phyloP scores from a whole-genome alignment of 2,113 vertebrate species.

The Meriones unguiculatus region DNA sequence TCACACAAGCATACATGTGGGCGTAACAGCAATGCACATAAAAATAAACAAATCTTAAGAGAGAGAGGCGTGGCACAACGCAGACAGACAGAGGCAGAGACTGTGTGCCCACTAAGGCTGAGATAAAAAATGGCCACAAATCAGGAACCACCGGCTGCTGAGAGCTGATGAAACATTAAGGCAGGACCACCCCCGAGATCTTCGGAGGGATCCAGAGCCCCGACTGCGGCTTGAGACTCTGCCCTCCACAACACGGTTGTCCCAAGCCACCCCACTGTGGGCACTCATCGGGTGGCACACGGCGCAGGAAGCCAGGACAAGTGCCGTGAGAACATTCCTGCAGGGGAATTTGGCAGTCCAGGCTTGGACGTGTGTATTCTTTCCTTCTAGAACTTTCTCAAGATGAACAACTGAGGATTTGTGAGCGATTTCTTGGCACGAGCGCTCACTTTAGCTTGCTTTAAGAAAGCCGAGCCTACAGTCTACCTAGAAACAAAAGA shows the following conservation, averaged over 20 bases:
- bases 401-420: background rate
- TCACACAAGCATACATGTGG: too few species aligned
- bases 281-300: fast-evolving
- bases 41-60: too few species aligned
- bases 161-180: background rate
- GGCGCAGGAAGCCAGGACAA: background rate
- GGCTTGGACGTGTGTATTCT: fast-evolving
- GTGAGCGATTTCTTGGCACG: background rate
- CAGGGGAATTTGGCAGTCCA: background rate
- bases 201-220: background rate
- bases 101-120: background rate
- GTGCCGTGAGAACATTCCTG: background rate
- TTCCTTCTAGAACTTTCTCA: conserved; percentile 10
- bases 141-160: background rate
- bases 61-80: background rate
- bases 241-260: background rate
- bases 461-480: background rate
- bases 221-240: background rate
- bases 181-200: fast-evolving
- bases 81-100: background rate
- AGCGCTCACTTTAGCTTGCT: background rate
- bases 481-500: background rate
- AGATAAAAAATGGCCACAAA: background rate
- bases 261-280: background rate
- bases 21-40: too few species aligned